Percentiles rank a stretch among this genome's conserved stretches.
Evolutionary conservation across 2,888 invertebrate species (phyloP).

Genomic region (Lithodes maja): DNA sequence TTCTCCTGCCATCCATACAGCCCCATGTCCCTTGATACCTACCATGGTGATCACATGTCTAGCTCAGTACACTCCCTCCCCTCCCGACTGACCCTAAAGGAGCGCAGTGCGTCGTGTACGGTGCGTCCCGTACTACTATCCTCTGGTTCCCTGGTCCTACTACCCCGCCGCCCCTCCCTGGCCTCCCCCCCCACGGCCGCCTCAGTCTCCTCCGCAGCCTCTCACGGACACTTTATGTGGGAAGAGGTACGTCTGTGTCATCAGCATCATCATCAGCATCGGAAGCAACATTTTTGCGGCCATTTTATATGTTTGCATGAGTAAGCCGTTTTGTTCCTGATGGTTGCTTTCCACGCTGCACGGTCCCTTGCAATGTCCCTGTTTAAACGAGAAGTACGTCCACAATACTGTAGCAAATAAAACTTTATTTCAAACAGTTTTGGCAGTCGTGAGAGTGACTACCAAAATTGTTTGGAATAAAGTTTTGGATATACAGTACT

Average conservation of each 20-base stretch:
- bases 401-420: too few relatives aligned
- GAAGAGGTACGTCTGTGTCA: slow-evolving; percentile 67
- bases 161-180: slow-evolving; percentile 65
- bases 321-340: too few relatives aligned
- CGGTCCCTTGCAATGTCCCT: too few relatives aligned
- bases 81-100: slow-evolving; percentile 44
- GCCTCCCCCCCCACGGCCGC: slow-evolving; percentile 53
- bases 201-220: slow-evolving; percentile 59
- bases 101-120: slow-evolving; percentile 32
- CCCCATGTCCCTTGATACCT: slow-evolving; percentile 24
- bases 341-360: too few relatives aligned
- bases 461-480: too few relatives aligned
- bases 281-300: too few relatives aligned
- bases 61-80: slow-evolving; percentile 56
- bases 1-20: not conserved
- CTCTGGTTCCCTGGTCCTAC: slow-evolving; percentile 64
- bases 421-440: too few relatives aligned
- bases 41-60: slow-evolving; percentile 35
- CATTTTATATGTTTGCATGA: too few relatives aligned
- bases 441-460: too few relatives aligned
- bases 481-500: too few relatives aligned
- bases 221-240: slow-evolving; percentile 67
- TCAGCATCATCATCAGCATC: too few relatives aligned
- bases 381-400: too few relatives aligned
- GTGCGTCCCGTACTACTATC: slow-evolving; percentile 44